Evolutionary conservation across 2,113 vertebrate species (phyloP), one percentile per base, ranked within the genome.

Genomic region (Hypocryptadius cinnamomeus): DNA sequence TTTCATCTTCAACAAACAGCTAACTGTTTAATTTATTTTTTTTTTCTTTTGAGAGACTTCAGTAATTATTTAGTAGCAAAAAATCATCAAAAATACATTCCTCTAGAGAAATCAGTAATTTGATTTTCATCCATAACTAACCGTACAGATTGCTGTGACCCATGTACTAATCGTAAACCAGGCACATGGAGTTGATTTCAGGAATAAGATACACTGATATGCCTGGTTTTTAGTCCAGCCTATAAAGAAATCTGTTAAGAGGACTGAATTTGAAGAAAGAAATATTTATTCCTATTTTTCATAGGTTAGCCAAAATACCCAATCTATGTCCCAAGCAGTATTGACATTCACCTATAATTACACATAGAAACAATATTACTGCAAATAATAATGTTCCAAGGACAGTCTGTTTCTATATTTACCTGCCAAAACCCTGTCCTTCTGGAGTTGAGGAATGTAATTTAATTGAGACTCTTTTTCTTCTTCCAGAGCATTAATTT

Each of bases 121-220:
- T 92, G 31, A 85, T 96, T 96, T 96, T 94, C 51, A 57, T 33
- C 48, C 31, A 79, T 85, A 95, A 95, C 87, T 83, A 96, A 86
- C 61, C 21, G 0, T 65, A 72, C 14, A 91, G 57, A 82, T 92
- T 83, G 15, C 63, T 90, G 28, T 93, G 85, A 56, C 70, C 79
- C 33, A 40, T 83, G 79, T 35, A 53, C 44, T 87, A 78, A 94
- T 80, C 0, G 0, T 87, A 39, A 54, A 40, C 85, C 79, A 78
- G 82, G 27, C 20, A 90, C 76, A 93, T 70, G 45, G 85, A 94
- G 15, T 30, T 92, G 64, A 89, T 90, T 95, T 76, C 51, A 79
- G 50, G 51, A 83, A 72, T 35, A 68, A 51, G 33, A 65, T 78
- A 40, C 0, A 8, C 19, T 42, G n/a, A 72, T 94, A 81, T 11